Base-by-base conservation (phyloP, 2,113 vertebrate species). In the Trinectes maculatus region DNA sequence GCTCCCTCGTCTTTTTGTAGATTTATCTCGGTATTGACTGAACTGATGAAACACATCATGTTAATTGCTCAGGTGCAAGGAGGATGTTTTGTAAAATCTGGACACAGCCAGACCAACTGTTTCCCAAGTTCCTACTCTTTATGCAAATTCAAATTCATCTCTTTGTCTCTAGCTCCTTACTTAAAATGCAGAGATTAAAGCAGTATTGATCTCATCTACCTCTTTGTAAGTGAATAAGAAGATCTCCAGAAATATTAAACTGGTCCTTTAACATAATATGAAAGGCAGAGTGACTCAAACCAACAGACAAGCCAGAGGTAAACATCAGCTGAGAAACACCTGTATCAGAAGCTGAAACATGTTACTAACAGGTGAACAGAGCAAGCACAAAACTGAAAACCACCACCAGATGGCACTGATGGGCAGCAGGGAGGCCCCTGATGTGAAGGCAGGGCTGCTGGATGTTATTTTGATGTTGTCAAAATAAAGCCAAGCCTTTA, bases 341-440 rank as follows among this genome's bases (percentile, higher is more conserved):
- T 4, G 1, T 47, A 3, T 80, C 22, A 22, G 56, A 36, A 43
- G 26, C 10, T 18, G 42, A 25, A 42, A 42, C 44, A 62, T 1
- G 18, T 66, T 15, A n/a, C 36, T 56, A 19, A 15, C 21, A 29
- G 9, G 24, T 42, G 8, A 26, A 9, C 28, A 34, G 43, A 10
- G 25, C 15, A 53, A 4, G 25, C 15, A 11, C 12, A 26, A 6
- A 0, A 9, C 21, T n/a, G 1, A 13, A 25, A 37, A 24, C 3
- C n/a, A 7, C 84, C 88, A 84, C 80, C 74, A 90, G 87, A 65
- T 87, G 88, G 87, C 77, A 54, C 11, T 36, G 43, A 60, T 13
- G 43, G 25, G 44, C 48, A 71, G 64, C 49, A 59, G 40, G 2
- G 4, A 36, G 63, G 28, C 28, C 22, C 29, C 56, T 33, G 36